phyloP scores from a whole-genome alignment of 2,888 invertebrate genomes.

The Drosophila eohydei region DNA sequence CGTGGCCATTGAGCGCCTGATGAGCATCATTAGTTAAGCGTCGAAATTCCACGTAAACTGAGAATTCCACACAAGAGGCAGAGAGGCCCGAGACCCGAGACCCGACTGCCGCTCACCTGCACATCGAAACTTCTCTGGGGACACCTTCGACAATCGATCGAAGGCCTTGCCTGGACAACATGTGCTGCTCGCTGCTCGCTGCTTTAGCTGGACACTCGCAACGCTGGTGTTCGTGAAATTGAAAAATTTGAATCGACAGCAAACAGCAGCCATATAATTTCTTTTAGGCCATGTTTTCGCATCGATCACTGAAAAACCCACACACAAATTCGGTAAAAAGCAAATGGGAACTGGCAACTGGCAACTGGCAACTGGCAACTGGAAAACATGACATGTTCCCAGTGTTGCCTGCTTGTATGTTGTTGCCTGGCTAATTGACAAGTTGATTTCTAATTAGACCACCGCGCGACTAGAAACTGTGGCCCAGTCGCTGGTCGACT shows the following conservation, averaged over 20 bases:
- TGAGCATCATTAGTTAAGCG: conserved; percentile 82
- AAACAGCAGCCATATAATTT: conserved; percentile 61
- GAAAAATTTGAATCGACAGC: conserved; percentile 72
- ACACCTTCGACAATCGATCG: conserved; percentile 56
- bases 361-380: conserved; percentile 32
- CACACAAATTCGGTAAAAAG: conserved; percentile 15
- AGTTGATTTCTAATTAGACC: conserved; percentile 85
- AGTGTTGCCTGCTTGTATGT: conserved; percentile 32
- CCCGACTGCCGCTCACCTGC: conserved; percentile 67
- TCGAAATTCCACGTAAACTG: conserved; percentile 79
- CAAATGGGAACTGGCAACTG: conserved; percentile 8
- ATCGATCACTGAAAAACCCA: conserved; percentile 63
- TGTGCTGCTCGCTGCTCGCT: conserved; percentile 36
- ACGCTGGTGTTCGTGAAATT: conserved; percentile 54
- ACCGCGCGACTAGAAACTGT: conserved; percentile 52
- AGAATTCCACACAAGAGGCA: conserved; percentile 35
- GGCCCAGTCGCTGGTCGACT: background rate
- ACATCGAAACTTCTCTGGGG: conserved; percentile 68
- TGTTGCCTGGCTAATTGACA: conserved; percentile 79
- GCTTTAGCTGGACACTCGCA: conserved; percentile 22
- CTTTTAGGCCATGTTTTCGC: conserved; percentile 65
- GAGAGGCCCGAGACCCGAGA: conserved; percentile 5
- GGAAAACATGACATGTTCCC: conserved; percentile 49
- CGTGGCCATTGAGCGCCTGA: conserved; percentile 67
- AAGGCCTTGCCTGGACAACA: conserved; percentile 52